A percentile compares a stretch with the other conserved stretches of the same genome.
Conservation (phyloP, 2,797 vertebrate species). For the Myripristis murdjan region DNA sequence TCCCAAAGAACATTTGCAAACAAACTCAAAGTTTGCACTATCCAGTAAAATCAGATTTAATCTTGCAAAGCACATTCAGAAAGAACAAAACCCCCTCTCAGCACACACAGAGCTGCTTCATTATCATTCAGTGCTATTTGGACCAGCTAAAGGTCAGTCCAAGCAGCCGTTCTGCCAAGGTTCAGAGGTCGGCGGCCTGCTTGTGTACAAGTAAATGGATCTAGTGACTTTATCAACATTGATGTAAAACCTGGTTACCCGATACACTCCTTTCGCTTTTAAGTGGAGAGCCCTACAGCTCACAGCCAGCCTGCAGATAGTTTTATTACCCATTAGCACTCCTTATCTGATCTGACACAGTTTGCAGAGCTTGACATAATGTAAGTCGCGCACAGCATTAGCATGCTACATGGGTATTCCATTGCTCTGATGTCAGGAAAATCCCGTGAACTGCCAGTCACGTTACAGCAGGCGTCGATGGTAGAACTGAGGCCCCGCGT, state of each 20-base stretch:
- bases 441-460: constrained; percentile 57
- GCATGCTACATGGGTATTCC: constrained; percentile 28
- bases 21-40: constrained; percentile 4
- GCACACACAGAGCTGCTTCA: constrained; percentile 33
- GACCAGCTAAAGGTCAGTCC: constrained; percentile 61
- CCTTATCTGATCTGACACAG: constrained; percentile 74
- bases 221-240: constrained; percentile 57
- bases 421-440: constrained; percentile 45
- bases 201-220: constrained; percentile 60
- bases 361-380: constrained; percentile 61
- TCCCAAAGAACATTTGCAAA: background rate
- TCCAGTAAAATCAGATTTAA: constrained; percentile 8
- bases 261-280: constrained; percentile 31
- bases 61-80: constrained; percentile 20
- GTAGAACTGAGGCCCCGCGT: constrained; percentile 1
- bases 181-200: constrained; percentile 70
- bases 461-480: background rate
- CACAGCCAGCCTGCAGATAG: constrained; percentile 30
- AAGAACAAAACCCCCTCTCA: constrained; percentile 41
- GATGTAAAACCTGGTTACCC: constrained; percentile 45
- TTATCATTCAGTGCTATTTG: constrained; percentile 40
- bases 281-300: constrained; percentile 27
- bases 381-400: constrained; percentile 32
- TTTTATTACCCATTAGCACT: constrained; percentile 54
- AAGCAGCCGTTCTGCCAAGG: constrained; percentile 52